Percentiles rank a stretch among this genome's conserved stretches.
These are phyloP conservation scores for Diarsia brunnea DNA, from an alignment of 2,888 invertebrate species.

Conservation along the genomic window DNA sequence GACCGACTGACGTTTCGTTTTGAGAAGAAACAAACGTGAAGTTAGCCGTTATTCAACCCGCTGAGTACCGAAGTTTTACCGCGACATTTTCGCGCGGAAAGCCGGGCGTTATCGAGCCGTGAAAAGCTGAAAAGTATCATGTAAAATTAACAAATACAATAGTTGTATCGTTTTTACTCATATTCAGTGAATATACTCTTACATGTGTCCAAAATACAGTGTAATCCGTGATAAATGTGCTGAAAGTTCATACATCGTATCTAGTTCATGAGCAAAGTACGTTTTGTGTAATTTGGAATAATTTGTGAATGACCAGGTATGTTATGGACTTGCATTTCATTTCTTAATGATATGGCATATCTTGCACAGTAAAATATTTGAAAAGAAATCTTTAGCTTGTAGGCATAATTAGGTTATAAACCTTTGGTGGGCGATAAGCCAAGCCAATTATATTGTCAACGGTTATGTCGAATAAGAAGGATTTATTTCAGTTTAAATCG, in stretches of 20 bases:
- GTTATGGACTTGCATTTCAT: conserved; percentile 71
- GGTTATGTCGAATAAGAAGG: conserved; percentile 72
- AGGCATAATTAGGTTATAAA: conserved; percentile 88
- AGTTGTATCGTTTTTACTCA: conserved; percentile 72
- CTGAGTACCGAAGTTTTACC: conserved; percentile 86
- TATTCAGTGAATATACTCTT: conserved; percentile 73
- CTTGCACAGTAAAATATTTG: conserved; percentile 58
- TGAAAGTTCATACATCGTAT: conserved; percentile 72
- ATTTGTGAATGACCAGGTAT: conserved; percentile 90
- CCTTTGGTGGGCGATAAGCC: conserved; percentile 87
- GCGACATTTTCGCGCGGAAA: conserved; percentile 91
- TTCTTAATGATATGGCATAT: conserved; percentile 69
- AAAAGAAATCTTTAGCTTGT: conserved; percentile 69
- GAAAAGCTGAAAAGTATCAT: conserved; percentile 86
- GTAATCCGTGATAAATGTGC: conserved; percentile 74
- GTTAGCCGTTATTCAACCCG: conserved; percentile 80
- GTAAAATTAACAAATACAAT: conserved; percentile 74
- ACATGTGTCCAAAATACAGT: conserved; percentile 72
- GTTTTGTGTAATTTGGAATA: conserved; percentile 81
- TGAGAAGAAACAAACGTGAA: conserved; percentile 90
- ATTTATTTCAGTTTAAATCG: conserved; percentile 68
- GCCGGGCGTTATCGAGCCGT: conserved; percentile 91
- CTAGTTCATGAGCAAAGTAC: conserved; percentile 80
- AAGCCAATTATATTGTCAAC: conserved; percentile 84
- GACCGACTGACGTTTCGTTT: conserved; percentile 80